Percentiles rank a stretch among this genome's conserved stretches.
Evolutionary conservation across 2,888 invertebrate species (phyloP).

Genomic region (Imbricaverruca yamaguchii): DNA sequence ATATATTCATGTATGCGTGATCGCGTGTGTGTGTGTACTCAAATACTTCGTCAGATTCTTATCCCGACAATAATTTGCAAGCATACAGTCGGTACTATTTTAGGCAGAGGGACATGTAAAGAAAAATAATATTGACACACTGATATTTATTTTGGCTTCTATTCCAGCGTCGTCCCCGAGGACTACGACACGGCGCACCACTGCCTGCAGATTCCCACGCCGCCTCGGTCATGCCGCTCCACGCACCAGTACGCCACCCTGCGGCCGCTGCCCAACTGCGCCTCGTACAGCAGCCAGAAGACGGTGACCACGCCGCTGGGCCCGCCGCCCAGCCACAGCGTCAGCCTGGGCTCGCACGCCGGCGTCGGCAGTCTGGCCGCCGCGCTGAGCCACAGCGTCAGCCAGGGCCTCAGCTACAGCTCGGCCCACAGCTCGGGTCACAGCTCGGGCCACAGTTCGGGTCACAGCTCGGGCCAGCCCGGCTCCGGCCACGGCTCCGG

Average conservation of each 20-base stretch:
- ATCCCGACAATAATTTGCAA: too few relatives aligned
- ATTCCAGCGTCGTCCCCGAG: background rate
- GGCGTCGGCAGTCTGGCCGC: background rate
- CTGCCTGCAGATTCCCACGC: background rate
- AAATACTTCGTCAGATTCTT: too few relatives aligned
- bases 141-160: too few relatives aligned
- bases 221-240: conserved; percentile 10
- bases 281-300: conserved; percentile 66
- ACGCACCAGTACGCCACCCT: conserved; percentile 39
- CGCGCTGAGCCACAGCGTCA: conserved; percentile 4
- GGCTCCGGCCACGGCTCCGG: background rate
- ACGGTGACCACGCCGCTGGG: conserved; percentile 72
- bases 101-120: too few relatives aligned
- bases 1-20: too few relatives aligned
- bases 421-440: too few relatives aligned
- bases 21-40: too few relatives aligned
- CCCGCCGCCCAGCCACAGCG: conserved; percentile 37
- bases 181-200: background rate
- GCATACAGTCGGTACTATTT: too few relatives aligned
- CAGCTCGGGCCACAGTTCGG: conserved; percentile 2
- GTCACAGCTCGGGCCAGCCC: background rate
- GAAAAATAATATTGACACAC: too few relatives aligned
- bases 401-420: background rate
- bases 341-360: conserved; percentile 7
- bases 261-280: conserved; percentile 61